phyloP scores from a whole-genome alignment of 1,140 invertebrate species.

The Heliothis virescens region DNA sequence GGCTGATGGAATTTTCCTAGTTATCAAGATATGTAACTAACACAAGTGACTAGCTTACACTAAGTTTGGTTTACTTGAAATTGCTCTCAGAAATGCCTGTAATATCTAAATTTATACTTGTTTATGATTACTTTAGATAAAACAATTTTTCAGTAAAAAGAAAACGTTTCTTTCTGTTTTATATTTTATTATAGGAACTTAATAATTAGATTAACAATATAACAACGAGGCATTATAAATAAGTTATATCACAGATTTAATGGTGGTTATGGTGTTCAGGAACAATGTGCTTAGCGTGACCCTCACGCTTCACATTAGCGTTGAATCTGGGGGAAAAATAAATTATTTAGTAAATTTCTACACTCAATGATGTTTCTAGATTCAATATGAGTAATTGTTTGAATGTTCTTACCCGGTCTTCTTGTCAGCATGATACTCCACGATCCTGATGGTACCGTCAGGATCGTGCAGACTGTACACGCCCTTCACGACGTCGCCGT shows the following conservation, averaged over 20 bases:
- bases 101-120: too few relatives aligned
- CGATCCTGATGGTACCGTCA: constrained; percentile 70
- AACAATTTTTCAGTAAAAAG: background rate
- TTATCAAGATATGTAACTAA: too few relatives aligned
- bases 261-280: constrained; percentile 58
- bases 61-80: too few relatives aligned
- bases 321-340: constrained; percentile 56
- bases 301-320: constrained; percentile 63
- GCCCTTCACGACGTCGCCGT: constrained; percentile 78
- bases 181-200: background rate
- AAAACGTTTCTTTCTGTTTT: background rate
- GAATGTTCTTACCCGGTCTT: constrained; percentile 67
- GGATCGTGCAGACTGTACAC: constrained; percentile 82
- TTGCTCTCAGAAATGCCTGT: too few relatives aligned
- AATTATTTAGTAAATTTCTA: constrained; percentile 37
- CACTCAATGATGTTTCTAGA: background rate
- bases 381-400: background rate
- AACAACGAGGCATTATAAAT: background rate
- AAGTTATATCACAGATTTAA: constrained; percentile 23
- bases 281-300: constrained; percentile 61
- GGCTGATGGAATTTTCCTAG: too few relatives aligned
- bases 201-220: constrained; percentile 1
- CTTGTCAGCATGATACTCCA: constrained; percentile 74
- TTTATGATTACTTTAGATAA: too few relatives aligned
- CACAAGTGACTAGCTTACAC: too few relatives aligned